Base-by-base conservation (phyloP, 2,113 vertebrate species). In the Gymnarchus niloticus region DNA sequence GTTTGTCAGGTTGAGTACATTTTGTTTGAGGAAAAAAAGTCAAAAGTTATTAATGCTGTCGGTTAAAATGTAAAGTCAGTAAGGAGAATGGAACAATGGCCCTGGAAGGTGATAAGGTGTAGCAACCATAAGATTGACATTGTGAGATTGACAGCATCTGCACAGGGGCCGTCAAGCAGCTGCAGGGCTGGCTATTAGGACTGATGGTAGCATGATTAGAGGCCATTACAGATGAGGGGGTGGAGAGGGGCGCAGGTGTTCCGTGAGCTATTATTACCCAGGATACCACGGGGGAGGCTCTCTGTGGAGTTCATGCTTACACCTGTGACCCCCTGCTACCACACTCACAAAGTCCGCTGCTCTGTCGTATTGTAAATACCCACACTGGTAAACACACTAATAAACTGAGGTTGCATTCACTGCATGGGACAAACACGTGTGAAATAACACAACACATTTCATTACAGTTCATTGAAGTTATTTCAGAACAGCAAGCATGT, bases 171-270 rank as follows among this genome's bases (percentile, higher is more conserved):
- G 89, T 88, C 90, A 85, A 88, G 91, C 94, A 95, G 94, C 93
- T 95, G 94, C 89, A 87, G 93, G 94, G 90, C 90, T 89, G 91
- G 91, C 92, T 92, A 94, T 95, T 94, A 94, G 93, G 89, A 88
- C 91, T 94, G 93, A 94, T 94, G 92, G 91, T 90, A 89, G 89
- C 88, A 89, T 92, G 93, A 94, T 95, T 93, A 95, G 91, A 91
- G 93, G 91, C 92, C 93, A 95, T 95, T 95, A 95, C 92, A 92
- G 93, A 93, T 93, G 33, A 92, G 90, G 88, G 57, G 81, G 88
- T 44, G 86, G 81, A 85, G 73, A 87, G 86, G 91, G 91, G 92
- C 94, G 87, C 91, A 91, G 94, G 93, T 95, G 94, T 91, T 91
- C 88, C 84, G 88, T 89, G 90, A 92, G 92, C 92, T 93, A 93